Base-by-base conservation (phyloP, 2,113 vertebrate species). In the Hassar affinis region DNA sequence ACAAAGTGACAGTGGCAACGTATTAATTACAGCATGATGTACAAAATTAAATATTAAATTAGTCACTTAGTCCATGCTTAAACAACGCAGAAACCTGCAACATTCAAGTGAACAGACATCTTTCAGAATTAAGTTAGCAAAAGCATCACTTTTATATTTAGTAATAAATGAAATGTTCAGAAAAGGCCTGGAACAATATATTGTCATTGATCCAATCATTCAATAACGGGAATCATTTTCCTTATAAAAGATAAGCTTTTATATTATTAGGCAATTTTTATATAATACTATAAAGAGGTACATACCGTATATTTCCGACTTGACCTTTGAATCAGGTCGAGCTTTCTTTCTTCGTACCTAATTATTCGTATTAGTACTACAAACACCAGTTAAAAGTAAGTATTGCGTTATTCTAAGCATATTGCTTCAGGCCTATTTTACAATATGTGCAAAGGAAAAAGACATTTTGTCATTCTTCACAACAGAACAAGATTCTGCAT, bases 41-140 rank as follows among this genome's bases (percentile, higher is more conserved):
- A 54, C 68, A 82, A 86, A 54, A 68, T 45, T 49, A 86, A 86
- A 82, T 62, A 66, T 71, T 59, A 35, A 85, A 68, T 81, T 78
- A 78, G 59, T 49, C 45, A 64, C 30, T 62, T 76, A 47, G 47
- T 61, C 12, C 27, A 83, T 64, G 59, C 57, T 64, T 59, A 66
- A 83, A 76, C 47, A 74, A 74, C 27, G 25, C n/a, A 74, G 18
- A 71, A 72, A 45, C 47, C 27, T 27, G 38, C n/a, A 61, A 51
- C 45, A 75, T 42, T 52, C 2, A 51, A 52, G 17, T 66, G 35
- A 68, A 74, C 45, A 49, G n/a, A 27, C 27, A 49, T 47, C 47
- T 47, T 42, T 42, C 35, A 47, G 25, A 71, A n/a, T 25, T 11
- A 71, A 71, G 10, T 47, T n/a, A 71, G 68, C 35, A 71, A 47